Conservation (phyloP, 1,140 invertebrate genomes). For the Drosophila persimilis region DNA sequence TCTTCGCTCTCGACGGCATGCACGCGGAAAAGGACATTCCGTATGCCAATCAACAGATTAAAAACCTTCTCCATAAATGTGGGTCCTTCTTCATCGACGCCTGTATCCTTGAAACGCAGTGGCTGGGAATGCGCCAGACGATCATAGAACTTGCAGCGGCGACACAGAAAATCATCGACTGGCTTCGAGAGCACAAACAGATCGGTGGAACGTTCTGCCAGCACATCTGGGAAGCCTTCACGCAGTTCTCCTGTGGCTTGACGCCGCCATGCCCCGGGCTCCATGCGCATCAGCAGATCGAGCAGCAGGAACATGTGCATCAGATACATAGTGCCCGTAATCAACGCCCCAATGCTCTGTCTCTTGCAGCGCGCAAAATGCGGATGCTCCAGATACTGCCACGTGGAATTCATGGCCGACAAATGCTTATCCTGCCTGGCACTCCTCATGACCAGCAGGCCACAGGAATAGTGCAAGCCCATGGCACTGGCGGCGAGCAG, state of each 20-base stretch:
- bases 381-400: slow-evolving; percentile 13
- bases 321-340: slow-evolving; percentile 48
- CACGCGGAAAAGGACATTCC: not conserved
- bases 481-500: slow-evolving; percentile 15
- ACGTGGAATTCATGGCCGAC: not conserved
- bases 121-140: slow-evolving; percentile 26
- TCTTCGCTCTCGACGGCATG: slow-evolving; percentile 18
- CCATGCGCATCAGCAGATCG: slow-evolving; percentile 34
- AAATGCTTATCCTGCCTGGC: slow-evolving; percentile 2
- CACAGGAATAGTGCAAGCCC: slow-evolving; percentile 26
- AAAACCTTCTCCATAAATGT: not conserved
- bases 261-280: slow-evolving; percentile 16
- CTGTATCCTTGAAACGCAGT: not conserved
- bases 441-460: slow-evolving; percentile 11
- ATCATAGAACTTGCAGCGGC: slow-evolving; percentile 2
- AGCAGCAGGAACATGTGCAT: slow-evolving; percentile 44
- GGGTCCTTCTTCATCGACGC: not conserved
- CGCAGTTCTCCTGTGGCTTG: slow-evolving; percentile 8
- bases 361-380: slow-evolving; percentile 41
- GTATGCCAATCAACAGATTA: too few species aligned
- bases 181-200: slow-evolving; percentile 32
- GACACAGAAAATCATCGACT: slow-evolving; percentile 33
- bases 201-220: slow-evolving; percentile 16
- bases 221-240: not conserved
- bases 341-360: slow-evolving; percentile 47